These are phyloP conservation scores for Sebastes variabilis DNA, from an alignment of 2,797 vertebrate genomes.

Conservation along the genomic window DNA sequence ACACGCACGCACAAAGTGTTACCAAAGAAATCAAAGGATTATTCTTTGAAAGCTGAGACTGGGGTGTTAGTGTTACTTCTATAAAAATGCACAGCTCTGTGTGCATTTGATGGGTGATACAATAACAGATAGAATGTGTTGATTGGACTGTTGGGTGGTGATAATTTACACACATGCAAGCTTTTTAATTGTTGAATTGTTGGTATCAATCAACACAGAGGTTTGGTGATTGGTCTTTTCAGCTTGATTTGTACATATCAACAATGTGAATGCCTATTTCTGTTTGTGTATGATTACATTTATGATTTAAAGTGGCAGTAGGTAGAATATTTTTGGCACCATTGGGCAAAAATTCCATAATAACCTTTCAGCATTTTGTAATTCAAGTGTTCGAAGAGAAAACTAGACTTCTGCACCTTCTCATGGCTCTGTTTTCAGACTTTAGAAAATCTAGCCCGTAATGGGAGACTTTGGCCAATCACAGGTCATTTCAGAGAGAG, in stretches of 20 bases:
- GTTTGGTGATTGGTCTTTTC: background rate
- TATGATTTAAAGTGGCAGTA: background rate
- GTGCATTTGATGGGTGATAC: background rate
- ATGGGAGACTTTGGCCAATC: too few relatives aligned
- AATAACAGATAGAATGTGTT: conserved; percentile 27
- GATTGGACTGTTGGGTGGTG: conserved; percentile 7
- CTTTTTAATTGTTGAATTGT: background rate
- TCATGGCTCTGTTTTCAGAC: too few relatives aligned
- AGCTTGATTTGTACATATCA: background rate
- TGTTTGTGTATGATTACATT: background rate
- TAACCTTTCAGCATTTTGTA: too few relatives aligned
- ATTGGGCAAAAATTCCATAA: too few relatives aligned
- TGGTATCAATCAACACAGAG: background rate
- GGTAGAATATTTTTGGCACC: too few relatives aligned
- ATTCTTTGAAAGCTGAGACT: background rate
- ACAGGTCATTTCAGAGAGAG: too few relatives aligned
- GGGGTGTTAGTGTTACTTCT: background rate
- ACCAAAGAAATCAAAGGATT: background rate
- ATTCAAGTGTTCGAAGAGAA: too few relatives aligned
- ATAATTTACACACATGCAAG: background rate
- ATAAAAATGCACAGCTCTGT: background rate
- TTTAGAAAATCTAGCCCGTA: too few relatives aligned
- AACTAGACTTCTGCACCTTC: too few relatives aligned
- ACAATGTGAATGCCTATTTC: background rate
- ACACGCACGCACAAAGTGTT: background rate